Evolutionary conservation across 2,888 invertebrate species (phyloP), one percentile per base, ranked within the genome.

Genomic region (Isoperla grammatica): DNA sequence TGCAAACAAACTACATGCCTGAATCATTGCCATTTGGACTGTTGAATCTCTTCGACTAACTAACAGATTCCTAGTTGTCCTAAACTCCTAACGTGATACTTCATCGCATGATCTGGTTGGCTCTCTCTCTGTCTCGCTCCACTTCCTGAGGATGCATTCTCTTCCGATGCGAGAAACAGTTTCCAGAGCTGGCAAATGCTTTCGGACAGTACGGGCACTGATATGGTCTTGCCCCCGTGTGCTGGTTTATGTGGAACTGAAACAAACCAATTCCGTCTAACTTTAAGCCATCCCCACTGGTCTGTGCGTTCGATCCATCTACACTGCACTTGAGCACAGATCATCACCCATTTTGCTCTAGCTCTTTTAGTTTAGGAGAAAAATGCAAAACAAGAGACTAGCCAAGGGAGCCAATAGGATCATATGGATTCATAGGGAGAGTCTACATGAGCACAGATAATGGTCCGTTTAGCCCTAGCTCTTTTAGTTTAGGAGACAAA

Each of bases 131-230:
- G 67, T 82, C 81, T 50, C 81, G 71, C 68, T 81, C 78, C 12
- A 81, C 79, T 69, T 81, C 81, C 42, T 80, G 77, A 0, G 86
- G 83, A 70, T 87, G 87, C 84, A 86, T 85, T 55, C 86, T 76
- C 70, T 81, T 86, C 65, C 84, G 79, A 69, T 87, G 87, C 1
- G 86, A 85, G 70, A 86, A 86, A 70, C 86, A 86, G 68, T 87
- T 87, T 11, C 86, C 86, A 22, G 86, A 85, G 71, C 85, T 84
- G 45, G 86, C 84, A 71, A 87, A 85, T 57, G 82, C 78, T 72
- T 85, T 85, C 0, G 86, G 84, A 73, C 86, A 87, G 69, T 84
- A 85, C 29, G 85, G 86, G 71, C 87, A 87, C 72, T 85, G 81
- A 72, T 86, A 87, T 20, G 87, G 87, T 68, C 83, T 79, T 3